Evolutionary conservation across 37 sponge, comb jelly and placozoan genomes (phyloP), one percentile per base, ranked within the genome.

Genomic region (Eunapius fragilis): DNA sequence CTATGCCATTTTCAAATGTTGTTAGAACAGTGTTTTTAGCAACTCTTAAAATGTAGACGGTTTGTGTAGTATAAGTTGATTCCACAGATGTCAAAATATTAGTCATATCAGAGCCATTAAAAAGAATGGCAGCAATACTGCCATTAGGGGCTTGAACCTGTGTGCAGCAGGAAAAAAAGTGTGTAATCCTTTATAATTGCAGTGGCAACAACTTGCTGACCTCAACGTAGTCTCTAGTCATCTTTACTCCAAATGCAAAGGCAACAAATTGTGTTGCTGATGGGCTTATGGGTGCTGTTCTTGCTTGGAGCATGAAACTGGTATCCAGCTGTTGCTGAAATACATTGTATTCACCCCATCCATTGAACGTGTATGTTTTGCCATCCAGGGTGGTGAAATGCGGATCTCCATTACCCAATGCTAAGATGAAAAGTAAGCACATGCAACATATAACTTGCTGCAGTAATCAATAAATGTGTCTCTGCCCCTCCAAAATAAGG

Each of bases 281-380:
- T 33, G 82, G 41, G 12, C 24, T 33, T 26, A 38, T n/a, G 25
- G 77, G 69, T 34, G 22, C 34, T 25, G 91, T 87, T 28, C 91
- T 71, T 47, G 87, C 91, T 38, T 91, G 91, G 2, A 91, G 67
- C 17, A 25, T 2, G 34, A 91, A 87, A 12, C 48, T 23, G 17
- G 28, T 24, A 2, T 69, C 78, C 19, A 26, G 38, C 37, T 33
- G 28, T 2, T 35, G 19, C 37, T 69, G 30, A 14, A 92, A 36
- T 5, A 87, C 37, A 3, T 31, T 80, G 74, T 88, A 95, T 75
- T 89, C 90, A 26, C 95, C 95, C 38, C 74, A 30, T 2, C 95
- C 95, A 86, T 95, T 95, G 85, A 95, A 95, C 19, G 95, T 95
- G 67, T 95, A 95, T 70, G 9, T 31, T 0, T 32, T 24, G 25